Conservation (phyloP, 1,140 invertebrate species). For the Nomia melanderi region DNA sequence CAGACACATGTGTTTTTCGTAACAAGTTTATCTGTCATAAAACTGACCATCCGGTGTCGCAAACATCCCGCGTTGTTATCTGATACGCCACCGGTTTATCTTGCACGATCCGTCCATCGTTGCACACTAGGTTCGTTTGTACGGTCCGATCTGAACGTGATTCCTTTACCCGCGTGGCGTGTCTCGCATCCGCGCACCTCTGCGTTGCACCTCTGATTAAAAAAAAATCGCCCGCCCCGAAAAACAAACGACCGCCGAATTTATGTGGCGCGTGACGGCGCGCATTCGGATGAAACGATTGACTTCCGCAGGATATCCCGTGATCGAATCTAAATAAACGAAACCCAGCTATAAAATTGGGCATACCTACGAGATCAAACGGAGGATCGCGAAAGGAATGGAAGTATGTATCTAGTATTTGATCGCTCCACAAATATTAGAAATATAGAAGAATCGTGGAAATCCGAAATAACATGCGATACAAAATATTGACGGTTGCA, state of each 20-base stretch:
- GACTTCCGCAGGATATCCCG: not conserved
- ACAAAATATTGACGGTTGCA: too few species aligned
- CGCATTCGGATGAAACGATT: not conserved
- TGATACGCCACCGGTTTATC: conserved; percentile 35
- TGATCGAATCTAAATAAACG: not conserved
- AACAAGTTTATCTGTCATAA: conserved; percentile 33
- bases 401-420: too few species aligned
- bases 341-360: not conserved
- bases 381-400: too few species aligned
- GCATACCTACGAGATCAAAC: not conserved
- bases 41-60: conserved; percentile 30
- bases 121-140: conserved; percentile 1
- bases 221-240: not conserved
- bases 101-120: not conserved
- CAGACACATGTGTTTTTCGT: conserved; percentile 18
- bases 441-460: too few species aligned
- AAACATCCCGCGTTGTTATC: conserved; percentile 28
- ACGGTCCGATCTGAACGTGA: conserved; percentile 10
- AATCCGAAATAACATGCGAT: too few species aligned
- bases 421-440: too few species aligned
- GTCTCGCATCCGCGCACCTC: not conserved
- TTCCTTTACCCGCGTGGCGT: not conserved
- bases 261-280: not conserved
- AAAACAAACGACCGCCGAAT: not conserved
- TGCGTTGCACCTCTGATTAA: not conserved